Conservation (phyloP, 2,797 vertebrate species). For the Hydrocynus forskahlii region DNA sequence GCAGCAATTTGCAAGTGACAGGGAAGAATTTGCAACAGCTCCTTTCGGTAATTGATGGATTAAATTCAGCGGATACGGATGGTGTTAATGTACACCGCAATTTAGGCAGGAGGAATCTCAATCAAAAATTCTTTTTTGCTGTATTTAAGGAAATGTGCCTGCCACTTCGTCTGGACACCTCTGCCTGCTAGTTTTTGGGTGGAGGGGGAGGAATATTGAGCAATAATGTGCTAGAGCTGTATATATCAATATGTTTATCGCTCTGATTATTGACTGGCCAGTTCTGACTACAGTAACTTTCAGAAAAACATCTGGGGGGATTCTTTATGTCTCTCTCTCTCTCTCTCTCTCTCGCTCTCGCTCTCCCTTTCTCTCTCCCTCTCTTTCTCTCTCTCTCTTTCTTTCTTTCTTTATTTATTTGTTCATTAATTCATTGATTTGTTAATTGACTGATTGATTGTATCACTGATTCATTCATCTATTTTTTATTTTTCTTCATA, state of each 20-base stretch:
- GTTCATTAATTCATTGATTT: no score
- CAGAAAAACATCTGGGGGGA: conserved; percentile 43
- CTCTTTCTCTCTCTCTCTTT: no score
- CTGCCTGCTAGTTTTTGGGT: conserved; percentile 58
- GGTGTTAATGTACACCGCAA: conserved; percentile 77
- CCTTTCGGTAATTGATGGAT: conserved; percentile 83
- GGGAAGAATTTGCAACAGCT: conserved; percentile 79
- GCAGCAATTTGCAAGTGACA: conserved; percentile 76
- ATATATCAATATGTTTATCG: conserved; percentile 67
- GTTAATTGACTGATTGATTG: no score
- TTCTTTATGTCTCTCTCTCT: conserved; percentile 34
- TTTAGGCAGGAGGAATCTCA: conserved; percentile 74
- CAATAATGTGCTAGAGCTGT: conserved; percentile 46
- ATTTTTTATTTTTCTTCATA: no score
- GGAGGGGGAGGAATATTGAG: conserved; percentile 45
- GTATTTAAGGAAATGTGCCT: conserved; percentile 74
- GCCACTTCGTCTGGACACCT: conserved; percentile 66
- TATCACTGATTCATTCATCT: no score
- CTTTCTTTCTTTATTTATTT: no score
- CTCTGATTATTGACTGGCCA: conserved; percentile 69
- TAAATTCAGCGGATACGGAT: conserved; percentile 79
- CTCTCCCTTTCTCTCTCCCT: no score
- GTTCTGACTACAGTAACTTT: conserved; percentile 62
- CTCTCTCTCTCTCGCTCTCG: conserved; percentile 4
- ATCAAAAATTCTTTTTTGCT: conserved; percentile 64